Percentiles rank a stretch among this genome's conserved stretches.
Evolutionary conservation across 2,888 invertebrate species (phyloP).

Genomic region (Rhagonycha fulva): DNA sequence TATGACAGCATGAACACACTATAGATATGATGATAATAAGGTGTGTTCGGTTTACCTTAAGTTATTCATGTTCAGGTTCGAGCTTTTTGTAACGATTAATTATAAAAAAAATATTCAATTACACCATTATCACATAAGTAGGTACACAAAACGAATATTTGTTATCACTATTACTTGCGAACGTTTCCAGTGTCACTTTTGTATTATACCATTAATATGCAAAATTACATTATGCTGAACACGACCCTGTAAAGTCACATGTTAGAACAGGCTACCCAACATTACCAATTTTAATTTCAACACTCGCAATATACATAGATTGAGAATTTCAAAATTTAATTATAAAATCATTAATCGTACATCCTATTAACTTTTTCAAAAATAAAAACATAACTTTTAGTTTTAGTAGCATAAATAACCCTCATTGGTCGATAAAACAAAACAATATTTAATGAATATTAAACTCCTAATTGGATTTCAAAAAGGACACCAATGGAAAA

Average conservation of each 20-base stretch:
- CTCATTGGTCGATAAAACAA: neutral
- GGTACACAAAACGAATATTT: slow-evolving; percentile 1
- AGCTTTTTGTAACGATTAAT: slow-evolving; percentile 25
- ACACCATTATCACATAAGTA: slow-evolving; percentile 12
- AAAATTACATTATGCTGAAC: slow-evolving; percentile 12
- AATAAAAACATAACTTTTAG: neutral
- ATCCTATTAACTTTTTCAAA: neutral
- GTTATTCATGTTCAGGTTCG: slow-evolving; percentile 39
- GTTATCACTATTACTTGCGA: slow-evolving; percentile 15
- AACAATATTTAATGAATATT: neutral
- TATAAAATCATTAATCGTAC: neutral
- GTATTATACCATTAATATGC: slow-evolving; percentile 15
- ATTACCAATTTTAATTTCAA: slow-evolving; percentile 11
- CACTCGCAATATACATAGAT: neutral
- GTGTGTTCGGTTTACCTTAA: slow-evolving; percentile 27
- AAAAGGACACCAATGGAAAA: neutral
- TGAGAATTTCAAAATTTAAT: neutral
- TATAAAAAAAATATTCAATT: slow-evolving; percentile 20
- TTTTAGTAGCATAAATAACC: too few relatives aligned
- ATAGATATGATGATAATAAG: neutral
- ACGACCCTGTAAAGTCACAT: slow-evolving; percentile 9
- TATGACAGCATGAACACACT: neutral
- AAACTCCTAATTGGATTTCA: neutral
- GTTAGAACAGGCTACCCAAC: slow-evolving; percentile 4
- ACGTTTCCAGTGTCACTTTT: slow-evolving; percentile 13